Evolutionary conservation across 2,113 vertebrate species (phyloP).

Genomic region (Thunnus maccoyii): DNA sequence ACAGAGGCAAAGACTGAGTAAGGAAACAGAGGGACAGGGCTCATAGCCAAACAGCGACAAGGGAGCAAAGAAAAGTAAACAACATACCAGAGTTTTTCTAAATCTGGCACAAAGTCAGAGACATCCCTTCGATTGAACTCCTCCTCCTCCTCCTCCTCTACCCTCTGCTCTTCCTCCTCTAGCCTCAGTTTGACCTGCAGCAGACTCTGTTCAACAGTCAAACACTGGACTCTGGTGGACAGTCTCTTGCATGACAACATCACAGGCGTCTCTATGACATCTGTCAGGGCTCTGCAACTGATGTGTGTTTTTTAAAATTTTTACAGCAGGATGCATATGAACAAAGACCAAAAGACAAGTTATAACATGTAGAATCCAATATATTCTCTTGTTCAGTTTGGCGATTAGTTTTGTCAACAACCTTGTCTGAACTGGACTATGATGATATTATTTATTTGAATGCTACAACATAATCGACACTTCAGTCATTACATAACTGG

Average conservation of each 20-base stretch:
- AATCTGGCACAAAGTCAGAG: slow-evolving; percentile 34
- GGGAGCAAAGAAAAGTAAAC: slow-evolving; percentile 28
- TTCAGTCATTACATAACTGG: too few relatives aligned
- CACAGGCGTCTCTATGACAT: background rate
- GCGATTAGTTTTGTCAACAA: too few relatives aligned
- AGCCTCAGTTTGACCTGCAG: slow-evolving; percentile 59
- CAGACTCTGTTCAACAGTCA: slow-evolving; percentile 53
- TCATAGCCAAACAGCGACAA: slow-evolving; percentile 9
- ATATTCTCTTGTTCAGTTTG: too few relatives aligned
- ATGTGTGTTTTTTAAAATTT: too few relatives aligned
- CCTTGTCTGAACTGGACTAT: too few relatives aligned
- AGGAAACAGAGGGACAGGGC: slow-evolving; percentile 6
- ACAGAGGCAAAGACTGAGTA: background rate
- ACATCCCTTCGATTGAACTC: slow-evolving; percentile 9
- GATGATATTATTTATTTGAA: too few relatives aligned
- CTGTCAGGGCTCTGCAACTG: too few relatives aligned
- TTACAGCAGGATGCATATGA: too few relatives aligned
- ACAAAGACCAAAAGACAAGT: too few relatives aligned
- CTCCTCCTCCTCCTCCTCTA: background rate
- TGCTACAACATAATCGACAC: too few relatives aligned
- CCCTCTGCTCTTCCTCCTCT: slow-evolving; percentile 10
- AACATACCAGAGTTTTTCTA: slow-evolving; percentile 30
- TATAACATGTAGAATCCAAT: too few relatives aligned
- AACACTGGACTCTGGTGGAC: slow-evolving; percentile 83
- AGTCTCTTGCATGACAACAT: slow-evolving; percentile 64